A percentile compares a stretch with the other conserved stretches of the same genome.
Evolutionary conservation across 2,888 invertebrate genomes (phyloP).

Genomic region (Dexiosoma caninum): DNA sequence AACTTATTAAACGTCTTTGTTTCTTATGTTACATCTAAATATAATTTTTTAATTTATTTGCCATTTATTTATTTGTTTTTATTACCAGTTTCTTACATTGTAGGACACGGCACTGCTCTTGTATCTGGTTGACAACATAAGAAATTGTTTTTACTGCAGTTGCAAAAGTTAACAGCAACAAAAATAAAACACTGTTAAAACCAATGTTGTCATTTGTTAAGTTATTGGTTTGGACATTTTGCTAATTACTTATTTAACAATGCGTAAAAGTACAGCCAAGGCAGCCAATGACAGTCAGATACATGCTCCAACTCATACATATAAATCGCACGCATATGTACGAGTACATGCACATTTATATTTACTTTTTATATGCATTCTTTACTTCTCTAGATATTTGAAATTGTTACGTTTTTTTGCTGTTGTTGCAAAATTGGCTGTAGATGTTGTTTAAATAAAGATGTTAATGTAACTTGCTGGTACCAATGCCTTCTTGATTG

Average conservation of each 20-base stretch:
- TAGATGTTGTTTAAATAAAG: slow-evolving; percentile 35
- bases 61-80: neutral
- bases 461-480: slow-evolving; percentile 22
- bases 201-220: slow-evolving; percentile 60
- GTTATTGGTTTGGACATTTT: slow-evolving; percentile 77
- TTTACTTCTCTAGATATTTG: neutral
- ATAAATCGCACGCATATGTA: neutral
- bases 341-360: neutral
- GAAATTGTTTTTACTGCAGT: slow-evolving; percentile 17
- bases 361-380: neutral
- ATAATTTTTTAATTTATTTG: neutral
- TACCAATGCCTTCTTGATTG: neutral
- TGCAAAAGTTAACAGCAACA: slow-evolving; percentile 8
- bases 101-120: neutral
- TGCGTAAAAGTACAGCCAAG: slow-evolving; percentile 71
- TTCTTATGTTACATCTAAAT: no score
- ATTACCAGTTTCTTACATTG: slow-evolving; percentile 1
- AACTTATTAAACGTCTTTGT: no score
- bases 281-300: neutral
- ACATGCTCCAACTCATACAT: neutral
- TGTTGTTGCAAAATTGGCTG: neutral
- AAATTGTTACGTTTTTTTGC: slow-evolving; percentile 16
- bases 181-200: slow-evolving; percentile 47
- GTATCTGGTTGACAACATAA: slow-evolving; percentile 1
- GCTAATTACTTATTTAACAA: slow-evolving; percentile 77